Evolutionary conservation across 2,113 vertebrate species (phyloP).

Genomic region (Neodon shergylaensis): DNA sequence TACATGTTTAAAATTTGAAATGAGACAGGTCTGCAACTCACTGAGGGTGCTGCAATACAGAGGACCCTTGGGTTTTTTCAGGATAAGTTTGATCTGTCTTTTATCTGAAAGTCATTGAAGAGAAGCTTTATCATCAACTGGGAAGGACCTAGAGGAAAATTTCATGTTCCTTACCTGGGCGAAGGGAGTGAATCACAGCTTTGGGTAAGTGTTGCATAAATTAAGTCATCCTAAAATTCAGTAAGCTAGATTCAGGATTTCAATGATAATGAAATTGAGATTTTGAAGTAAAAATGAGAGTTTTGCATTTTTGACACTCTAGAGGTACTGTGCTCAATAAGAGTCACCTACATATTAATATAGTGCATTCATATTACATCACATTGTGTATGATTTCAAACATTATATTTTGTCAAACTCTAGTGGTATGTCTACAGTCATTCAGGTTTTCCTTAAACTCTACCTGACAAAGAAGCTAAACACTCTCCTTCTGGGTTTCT

Average conservation of each 20-base stretch:
- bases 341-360: background rate
- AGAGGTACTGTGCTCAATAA: background rate
- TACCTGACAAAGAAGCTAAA: background rate
- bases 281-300: background rate
- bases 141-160: background rate
- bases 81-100: constrained; percentile 39
- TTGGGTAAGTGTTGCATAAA: background rate
- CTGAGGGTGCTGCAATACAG: background rate
- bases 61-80: constrained; percentile 38
- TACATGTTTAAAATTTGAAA: constrained; percentile 84
- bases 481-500: background rate
- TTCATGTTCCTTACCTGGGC: background rate
- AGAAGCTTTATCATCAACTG: constrained; percentile 15
- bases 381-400: background rate
- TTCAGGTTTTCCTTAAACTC: background rate
- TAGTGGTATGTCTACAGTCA: background rate
- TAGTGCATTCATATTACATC: background rate
- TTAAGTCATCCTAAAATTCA: background rate
- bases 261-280: background rate
- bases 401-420: background rate
- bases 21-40: background rate
- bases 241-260: background rate
- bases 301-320: background rate
- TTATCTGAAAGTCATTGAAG: constrained; percentile 32
- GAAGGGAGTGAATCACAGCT: background rate